Percentiles rank a stretch among this genome's conserved stretches.
Evolutionary conservation across 1,140 invertebrate genomes (phyloP).

Genomic region (Dinothrombium tinctorium): DNA sequence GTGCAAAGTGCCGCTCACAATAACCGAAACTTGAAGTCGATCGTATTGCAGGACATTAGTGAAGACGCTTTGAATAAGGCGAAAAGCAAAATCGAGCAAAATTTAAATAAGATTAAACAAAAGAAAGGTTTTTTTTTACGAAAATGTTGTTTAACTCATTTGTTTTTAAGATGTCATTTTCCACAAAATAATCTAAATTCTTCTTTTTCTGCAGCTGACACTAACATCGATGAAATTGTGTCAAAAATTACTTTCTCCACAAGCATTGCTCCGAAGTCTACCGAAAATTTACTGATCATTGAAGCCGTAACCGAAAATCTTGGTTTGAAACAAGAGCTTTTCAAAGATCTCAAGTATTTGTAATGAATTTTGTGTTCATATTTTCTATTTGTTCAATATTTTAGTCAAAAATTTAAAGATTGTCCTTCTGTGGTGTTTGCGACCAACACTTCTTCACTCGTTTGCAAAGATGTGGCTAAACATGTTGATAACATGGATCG

Average conservation of each 20-base stretch:
- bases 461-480: constrained; percentile 51
- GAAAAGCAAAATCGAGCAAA: constrained; percentile 36
- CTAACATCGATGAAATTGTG: constrained; percentile 4
- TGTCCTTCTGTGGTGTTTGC: constrained; percentile 43
- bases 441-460: constrained; percentile 67
- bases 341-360: constrained; percentile 27
- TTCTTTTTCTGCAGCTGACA: neutral
- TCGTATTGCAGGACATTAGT: constrained; percentile 36
- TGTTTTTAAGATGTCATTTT: too few relatives aligned
- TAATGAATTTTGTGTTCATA: too few relatives aligned
- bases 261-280: constrained; percentile 19
- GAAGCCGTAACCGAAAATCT: constrained; percentile 72
- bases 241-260: constrained; percentile 5
- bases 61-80: constrained; percentile 42
- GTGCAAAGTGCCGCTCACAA: constrained; percentile 9
- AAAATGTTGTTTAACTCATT: too few relatives aligned
- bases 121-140: too few relatives aligned
- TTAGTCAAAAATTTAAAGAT: constrained; percentile 29
- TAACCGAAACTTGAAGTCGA: constrained; percentile 8
- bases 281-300: constrained; percentile 47
- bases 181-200: too few relatives aligned
- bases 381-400: too few relatives aligned
- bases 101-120: constrained; percentile 45
- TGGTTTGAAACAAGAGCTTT: constrained; percentile 49
- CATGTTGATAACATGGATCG: neutral